Base-by-base conservation (phyloP, 2,888 invertebrate genomes). In the Trachelus stipa region DNA sequence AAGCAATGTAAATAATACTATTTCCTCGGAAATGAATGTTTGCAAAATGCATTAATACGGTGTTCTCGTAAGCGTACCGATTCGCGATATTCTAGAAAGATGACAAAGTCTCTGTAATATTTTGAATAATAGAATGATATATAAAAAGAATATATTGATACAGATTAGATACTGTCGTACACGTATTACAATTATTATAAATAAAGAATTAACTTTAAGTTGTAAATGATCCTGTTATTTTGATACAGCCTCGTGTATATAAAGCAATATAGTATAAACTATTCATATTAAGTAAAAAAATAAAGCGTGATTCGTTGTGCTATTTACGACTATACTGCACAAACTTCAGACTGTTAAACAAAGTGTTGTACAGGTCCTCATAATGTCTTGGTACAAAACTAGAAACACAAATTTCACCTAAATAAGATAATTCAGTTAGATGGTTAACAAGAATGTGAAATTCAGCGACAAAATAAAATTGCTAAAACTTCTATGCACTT, bases 221-320 rank as follows among this genome's bases (percentile, higher is more conserved):
- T 76, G 79, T 80, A 78, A 80, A 79, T 77, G 79, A 78, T 79
- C 79, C 80, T 79, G 78, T 82, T 82, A 81, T 79, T 82, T 81
- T 81, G 77, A 82, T 81, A 80, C 80, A 81, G 82, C 79, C 82
- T 82, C 79, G 80, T 81, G 79, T 69, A 71, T 1, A 71, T 71
- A 56, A 56, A 56, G 56, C 56, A 56, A 23, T 23, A 56, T 23
- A 56, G 23, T 56, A 23, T 56, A 56, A 1, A 15, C 23, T 56
- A 56, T 0, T 56, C 2, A 23, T 56, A 23, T 56, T 56, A 9
- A 23, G 9, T 9, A 15, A 15, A 56, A 37, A 37, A 37, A 37
- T 23, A 56, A 56, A 56, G 56, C 56, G 56, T 23, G 23, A 56
- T 23, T 56, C 56, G 9, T 56, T 56, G 56, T 23, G 23, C 56